Percentiles rank a stretch among this genome's conserved stretches.
phyloP scores from a whole-genome alignment of 2,888 invertebrate genomes.

The Plutella xylostella region DNA sequence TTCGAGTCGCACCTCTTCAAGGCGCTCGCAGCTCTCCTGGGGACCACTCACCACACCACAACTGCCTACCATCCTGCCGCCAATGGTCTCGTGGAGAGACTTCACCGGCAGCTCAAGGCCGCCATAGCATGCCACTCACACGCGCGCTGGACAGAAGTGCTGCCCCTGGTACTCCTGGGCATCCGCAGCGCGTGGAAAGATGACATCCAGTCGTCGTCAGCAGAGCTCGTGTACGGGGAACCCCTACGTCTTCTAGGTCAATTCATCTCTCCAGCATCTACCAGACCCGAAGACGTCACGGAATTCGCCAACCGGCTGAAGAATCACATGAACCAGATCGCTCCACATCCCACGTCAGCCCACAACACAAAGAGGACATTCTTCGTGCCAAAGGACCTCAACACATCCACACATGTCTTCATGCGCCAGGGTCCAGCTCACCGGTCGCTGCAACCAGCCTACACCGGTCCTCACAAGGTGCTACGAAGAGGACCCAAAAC shows the following conservation, averaged over 20 bases:
- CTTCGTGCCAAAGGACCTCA: neutral
- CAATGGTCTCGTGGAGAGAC: slow-evolving; percentile 37
- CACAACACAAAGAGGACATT: neutral
- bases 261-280: slow-evolving; percentile 10
- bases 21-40: neutral
- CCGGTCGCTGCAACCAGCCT: neutral
- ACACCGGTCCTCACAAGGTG: neutral
- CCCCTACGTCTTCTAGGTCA: slow-evolving; percentile 20
- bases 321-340: no score
- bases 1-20: slow-evolving; percentile 31
- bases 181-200: slow-evolving; percentile 7
- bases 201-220: neutral
- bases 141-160: neutral
- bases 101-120: slow-evolving; percentile 27
- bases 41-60: slow-evolving; percentile 16
- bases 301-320: neutral
- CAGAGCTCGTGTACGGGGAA: slow-evolving; percentile 17
- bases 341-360: no score
- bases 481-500: neutral
- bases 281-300: neutral
- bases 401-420: neutral
- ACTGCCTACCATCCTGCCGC: slow-evolving; percentile 32
- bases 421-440: neutral
- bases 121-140: slow-evolving; percentile 23
- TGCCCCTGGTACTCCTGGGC: slow-evolving; percentile 5